Percentiles rank a stretch among this genome's conserved stretches.
phyloP scores from a whole-genome alignment of 2,888 invertebrate species.

The Polyommatus iphigenia region DNA sequence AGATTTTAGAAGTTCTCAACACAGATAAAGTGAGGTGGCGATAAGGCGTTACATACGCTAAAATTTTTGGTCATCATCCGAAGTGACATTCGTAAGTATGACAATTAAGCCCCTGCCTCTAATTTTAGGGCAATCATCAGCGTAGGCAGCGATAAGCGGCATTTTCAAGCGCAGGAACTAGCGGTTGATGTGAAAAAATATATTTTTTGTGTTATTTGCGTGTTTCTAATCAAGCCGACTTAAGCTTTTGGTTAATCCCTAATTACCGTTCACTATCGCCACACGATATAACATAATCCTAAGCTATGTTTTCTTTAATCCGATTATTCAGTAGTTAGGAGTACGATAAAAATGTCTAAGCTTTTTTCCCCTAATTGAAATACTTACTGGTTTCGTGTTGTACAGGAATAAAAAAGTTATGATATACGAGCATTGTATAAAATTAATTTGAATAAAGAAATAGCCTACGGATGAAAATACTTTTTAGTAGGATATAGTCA shows the following conservation, averaged over 20 bases:
- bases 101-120: too few species aligned
- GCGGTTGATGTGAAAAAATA: not conserved
- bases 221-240: not conserved
- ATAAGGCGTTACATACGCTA: too few species aligned
- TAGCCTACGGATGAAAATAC: too few species aligned
- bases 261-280: conserved; percentile 1
- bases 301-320: not conserved
- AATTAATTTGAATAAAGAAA: not conserved
- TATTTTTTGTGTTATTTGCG: not conserved
- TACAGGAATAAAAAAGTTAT: not conserved
- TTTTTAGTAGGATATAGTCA: too few species aligned
- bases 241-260: not conserved
- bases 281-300: conserved; percentile 1
- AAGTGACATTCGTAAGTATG: too few species aligned
- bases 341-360: not conserved
- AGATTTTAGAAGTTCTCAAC: too few species aligned
- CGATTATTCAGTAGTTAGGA: not conserved
- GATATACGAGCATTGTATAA: not conserved
- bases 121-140: too few species aligned
- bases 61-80: too few species aligned
- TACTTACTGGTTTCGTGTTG: not conserved
- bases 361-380: not conserved
- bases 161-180: not conserved
- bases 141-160: not conserved
- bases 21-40: too few species aligned